Base-by-base conservation (phyloP, 2,797 vertebrate species). In the Mionectes olivaceus region DNA sequence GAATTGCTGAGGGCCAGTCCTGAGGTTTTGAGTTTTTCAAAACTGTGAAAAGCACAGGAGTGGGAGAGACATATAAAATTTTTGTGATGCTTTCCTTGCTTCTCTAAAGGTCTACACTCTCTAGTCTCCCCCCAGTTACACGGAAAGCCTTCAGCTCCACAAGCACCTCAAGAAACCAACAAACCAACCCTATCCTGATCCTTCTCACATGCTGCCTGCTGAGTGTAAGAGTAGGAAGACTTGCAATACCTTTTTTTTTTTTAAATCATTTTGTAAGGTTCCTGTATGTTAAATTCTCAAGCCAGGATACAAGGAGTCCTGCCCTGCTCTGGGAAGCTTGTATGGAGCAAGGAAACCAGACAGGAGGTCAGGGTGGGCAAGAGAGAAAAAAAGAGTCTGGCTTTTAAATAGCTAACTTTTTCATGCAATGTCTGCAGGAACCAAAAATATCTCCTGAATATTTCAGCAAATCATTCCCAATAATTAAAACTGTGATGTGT, bases 401-500 rank as follows among this genome's bases (percentile, higher is more conserved):
- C 30, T 94, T 95, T 95, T 92, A 94, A 93, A 91, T 74, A 90
- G 85, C 80, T 47, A 93, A 89, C 87, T 88, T 93, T 85, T 93
- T 49, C 76, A 46, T 73, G 74, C 85, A 86, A 70, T 64, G 59
- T 82, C 89, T 94, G 91, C 95, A 94, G 74, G 80, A 93, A 89
- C 49, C 85, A 90, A 94, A 95, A 90, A 95, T 94, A 97, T 70
- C 44, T 91, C 73, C 67, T 90, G 91, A 94, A 91, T 94, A 94
- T 95, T 96, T 96, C 93, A 95, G 91, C 68, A 94, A 83, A 95
- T 93, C 91, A 84, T 88, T 93, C 80, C 91, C 85, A 94, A 95
- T 96, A 95, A 97, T 91, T 93, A 93, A 96, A 95, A 91, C 79
- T 88, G 70, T 86, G 77, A 94, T 94, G 95, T 90, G 92, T 94